Evolutionary conservation across 2,888 invertebrate genomes (phyloP).

Genomic region (Aromia moschata): DNA sequence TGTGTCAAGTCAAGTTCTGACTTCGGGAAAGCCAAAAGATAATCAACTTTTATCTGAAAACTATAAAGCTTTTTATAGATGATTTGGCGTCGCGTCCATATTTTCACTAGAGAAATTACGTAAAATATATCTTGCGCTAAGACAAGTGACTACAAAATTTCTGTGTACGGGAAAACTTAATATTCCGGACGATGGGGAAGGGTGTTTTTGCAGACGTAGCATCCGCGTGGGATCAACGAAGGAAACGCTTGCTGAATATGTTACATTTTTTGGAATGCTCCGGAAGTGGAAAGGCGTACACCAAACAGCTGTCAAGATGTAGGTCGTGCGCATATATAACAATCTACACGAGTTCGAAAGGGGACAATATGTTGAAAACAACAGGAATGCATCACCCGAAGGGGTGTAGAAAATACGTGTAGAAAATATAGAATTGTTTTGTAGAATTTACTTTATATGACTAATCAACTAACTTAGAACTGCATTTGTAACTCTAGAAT

Average conservation of each 20-base stretch:
- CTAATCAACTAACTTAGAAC: no score
- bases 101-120: neutral
- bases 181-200: neutral
- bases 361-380: no score
- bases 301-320: neutral
- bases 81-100: constrained; percentile 1
- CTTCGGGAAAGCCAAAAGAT: neutral
- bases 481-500: no score
- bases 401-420: neutral
- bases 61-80: neutral
- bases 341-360: no score
- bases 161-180: neutral
- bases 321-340: neutral
- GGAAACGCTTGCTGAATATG: neutral
- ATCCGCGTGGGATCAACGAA: neutral
- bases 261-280: neutral
- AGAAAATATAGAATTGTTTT: no score
- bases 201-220: neutral
- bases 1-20: neutral
- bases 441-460: no score
- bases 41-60: constrained; percentile 1
- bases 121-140: neutral
- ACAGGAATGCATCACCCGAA: neutral
- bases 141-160: neutral
- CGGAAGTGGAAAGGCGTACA: neutral